Conservation (phyloP, 2,113 vertebrate genomes). For the Talpa occidentalis region DNA sequence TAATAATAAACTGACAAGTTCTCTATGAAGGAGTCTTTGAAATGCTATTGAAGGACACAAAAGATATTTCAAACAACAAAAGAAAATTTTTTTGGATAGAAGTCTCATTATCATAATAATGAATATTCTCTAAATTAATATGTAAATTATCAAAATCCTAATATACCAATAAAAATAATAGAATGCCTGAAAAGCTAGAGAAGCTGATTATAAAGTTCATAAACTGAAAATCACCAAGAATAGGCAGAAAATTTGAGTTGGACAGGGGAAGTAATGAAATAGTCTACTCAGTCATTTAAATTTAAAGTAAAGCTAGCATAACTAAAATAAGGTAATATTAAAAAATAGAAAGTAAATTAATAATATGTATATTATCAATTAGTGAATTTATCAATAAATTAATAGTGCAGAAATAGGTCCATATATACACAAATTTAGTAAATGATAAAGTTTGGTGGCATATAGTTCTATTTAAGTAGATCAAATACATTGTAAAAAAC, state of each 20-base stretch:
- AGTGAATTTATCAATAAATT: not conserved
- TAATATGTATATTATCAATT: too few relatives aligned
- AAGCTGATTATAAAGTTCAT: not conserved
- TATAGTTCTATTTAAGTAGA: not conserved
- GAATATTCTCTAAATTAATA: not conserved
- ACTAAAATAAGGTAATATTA: not conserved
- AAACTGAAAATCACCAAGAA: not conserved
- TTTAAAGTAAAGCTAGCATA: not conserved
- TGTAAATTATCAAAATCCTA: not conserved
- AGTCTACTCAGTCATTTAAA: not conserved
- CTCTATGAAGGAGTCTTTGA: not conserved
- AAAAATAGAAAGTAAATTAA: not conserved
- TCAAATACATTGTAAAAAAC: not conserved
- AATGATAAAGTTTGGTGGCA: not conserved
- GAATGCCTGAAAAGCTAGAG: not conserved
- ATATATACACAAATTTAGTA: not conserved
- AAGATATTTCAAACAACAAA: not conserved
- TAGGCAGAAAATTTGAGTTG: not conserved
- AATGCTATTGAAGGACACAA: not conserved
- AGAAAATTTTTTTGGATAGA: not conserved
- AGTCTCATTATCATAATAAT: not conserved
- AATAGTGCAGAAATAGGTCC: not conserved
- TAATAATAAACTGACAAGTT: constrained; percentile 1
- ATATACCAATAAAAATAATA: not conserved
- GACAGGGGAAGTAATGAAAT: not conserved